Evolutionary conservation across 2,113 vertebrate species (phyloP), one percentile per base, ranked within the genome.

Genomic region (Chaetodon auriga): DNA sequence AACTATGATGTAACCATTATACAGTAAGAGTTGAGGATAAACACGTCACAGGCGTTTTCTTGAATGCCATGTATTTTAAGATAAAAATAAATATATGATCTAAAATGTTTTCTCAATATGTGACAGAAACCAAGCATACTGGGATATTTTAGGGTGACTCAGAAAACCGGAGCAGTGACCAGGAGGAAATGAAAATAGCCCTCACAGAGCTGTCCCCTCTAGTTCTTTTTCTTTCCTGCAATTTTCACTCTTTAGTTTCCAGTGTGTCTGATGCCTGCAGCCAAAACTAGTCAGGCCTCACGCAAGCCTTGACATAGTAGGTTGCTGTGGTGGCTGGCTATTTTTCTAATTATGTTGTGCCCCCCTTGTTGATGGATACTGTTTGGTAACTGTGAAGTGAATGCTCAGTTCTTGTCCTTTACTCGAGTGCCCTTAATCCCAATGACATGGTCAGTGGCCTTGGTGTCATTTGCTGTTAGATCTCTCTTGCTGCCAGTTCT

Each of bases 341-440:
- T 89, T 91, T 89, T 76, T 87, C 68, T 84, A 89, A 87, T 89
- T 77, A 75, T 88, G 84, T 87, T 12, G 80, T 84, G 81, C 81
- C 45, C 81, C 5, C 49, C 49, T 62, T 48, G 46, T 76, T 83
- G 63, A 84, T 54, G 76, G 71, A 81, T 58, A 68, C 76, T 80
- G 55, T 84, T 87, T 81, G 63, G 48, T 84, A 54, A 73, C 85
- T 89, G 68, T 62, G 45, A 80, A 78, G 79, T 84, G 72, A 92
- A 83, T 46, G 41, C 30, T 18, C 41, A 68, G 25, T 87, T 87
- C 45, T 30, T 41, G 49, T 80, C 43, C 76, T 87, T 53, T 54
- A 76, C 58, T 71, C 25, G 6, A 70, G 60, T 36, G 45, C 41
- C 55, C 18, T 78, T 68, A 71, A 75, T 53, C 74, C 75, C 25